phyloP scores from a whole-genome alignment of 2,888 invertebrate species.

The Bombylius discolor region DNA sequence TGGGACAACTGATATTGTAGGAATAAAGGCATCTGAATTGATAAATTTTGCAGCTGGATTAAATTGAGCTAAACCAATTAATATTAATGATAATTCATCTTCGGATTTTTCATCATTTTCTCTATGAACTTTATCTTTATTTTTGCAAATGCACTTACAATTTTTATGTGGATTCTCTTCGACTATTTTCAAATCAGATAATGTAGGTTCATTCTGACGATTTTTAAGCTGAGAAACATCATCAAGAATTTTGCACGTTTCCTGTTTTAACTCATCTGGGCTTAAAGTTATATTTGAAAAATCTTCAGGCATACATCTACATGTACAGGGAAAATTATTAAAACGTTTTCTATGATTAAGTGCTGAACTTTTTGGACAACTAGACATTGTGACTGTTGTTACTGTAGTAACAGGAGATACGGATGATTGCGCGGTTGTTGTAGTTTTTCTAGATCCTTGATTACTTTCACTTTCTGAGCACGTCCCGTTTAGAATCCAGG shows the following conservation, averaged over 20 bases:
- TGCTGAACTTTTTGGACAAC: not conserved
- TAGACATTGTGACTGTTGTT: conserved; percentile 4
- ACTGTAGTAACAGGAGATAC: not conserved
- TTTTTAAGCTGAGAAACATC: conserved; percentile 23
- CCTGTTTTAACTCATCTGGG: conserved; percentile 32
- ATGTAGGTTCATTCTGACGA: not conserved
- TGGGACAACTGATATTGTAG: conserved; percentile 61
- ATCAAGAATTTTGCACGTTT: conserved; percentile 33
- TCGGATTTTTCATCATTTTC: conserved; percentile 38
- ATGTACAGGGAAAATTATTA: conserved; percentile 24
- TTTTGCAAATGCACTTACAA: conserved; percentile 23
- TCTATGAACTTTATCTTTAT: not conserved
- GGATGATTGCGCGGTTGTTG: not conserved
- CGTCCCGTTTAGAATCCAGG: conserved; percentile 8
- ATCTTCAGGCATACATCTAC: conserved; percentile 33
- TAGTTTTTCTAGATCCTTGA: not conserved
- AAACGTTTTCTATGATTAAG: not conserved
- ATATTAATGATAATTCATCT: conserved; percentile 51
- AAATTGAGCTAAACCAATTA: conserved; percentile 49
- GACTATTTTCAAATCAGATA: not conserved
- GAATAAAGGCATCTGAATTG: conserved; percentile 40
- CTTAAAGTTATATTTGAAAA: conserved; percentile 29
- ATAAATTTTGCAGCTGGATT: conserved; percentile 41
- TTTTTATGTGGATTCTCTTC: conserved; percentile 16
- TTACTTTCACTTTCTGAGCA: conserved; percentile 7